Evolutionary conservation across 2,797 vertebrate species (phyloP), one percentile per base, ranked within the genome.

Genomic region (Momotus momota): DNA sequence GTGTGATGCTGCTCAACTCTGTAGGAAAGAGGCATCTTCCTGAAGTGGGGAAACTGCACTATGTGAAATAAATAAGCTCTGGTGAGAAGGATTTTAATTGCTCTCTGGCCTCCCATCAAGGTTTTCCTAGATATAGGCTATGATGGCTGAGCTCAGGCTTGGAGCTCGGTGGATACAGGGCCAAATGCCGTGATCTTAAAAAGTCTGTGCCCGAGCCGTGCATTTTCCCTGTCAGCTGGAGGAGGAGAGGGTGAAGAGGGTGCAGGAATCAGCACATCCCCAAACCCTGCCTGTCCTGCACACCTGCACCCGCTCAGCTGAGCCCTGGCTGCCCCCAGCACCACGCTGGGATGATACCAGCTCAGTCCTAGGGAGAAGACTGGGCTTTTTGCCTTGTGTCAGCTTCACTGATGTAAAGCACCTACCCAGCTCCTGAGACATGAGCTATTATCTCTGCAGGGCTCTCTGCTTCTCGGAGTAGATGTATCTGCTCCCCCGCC

Each of bases 401-500:
- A 86, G 74, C 83, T 88, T 84, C 69, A 26, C 70, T 73, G 55
- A 92, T 86, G 90, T 64, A 93, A 94, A 86, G 88, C 88, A 93
- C 81, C 96, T 88, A 81, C 83, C 73, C 70, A 84, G 58, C 43
- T 84, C 66, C 77, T 90, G 70, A 66, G 94, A 79, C 41, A 7
- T 7, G 20, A 94, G 90, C 88, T 94, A 81, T 94, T 96, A 96
- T 81, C 93, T 92, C 94, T 81, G 81, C 83, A 95, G 95, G 95
- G 58, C 62, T 61, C 88, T 86, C 54, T 79, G 88, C 92, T 92
- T 49, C 87, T 93, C 3, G 0, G 45, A 72, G 77, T 84, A 84
- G 90, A 77, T 91, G 48, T 58, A 71, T 77, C 67, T 94, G 83
- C 74, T 82, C 61, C 86, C 91, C 86, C 58, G 66, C 51, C 2